These are phyloP conservation scores for Cataglyphis rosenhaueri DNA, from an alignment of 2,888 invertebrate species.

Conservation along the genomic window DNA sequence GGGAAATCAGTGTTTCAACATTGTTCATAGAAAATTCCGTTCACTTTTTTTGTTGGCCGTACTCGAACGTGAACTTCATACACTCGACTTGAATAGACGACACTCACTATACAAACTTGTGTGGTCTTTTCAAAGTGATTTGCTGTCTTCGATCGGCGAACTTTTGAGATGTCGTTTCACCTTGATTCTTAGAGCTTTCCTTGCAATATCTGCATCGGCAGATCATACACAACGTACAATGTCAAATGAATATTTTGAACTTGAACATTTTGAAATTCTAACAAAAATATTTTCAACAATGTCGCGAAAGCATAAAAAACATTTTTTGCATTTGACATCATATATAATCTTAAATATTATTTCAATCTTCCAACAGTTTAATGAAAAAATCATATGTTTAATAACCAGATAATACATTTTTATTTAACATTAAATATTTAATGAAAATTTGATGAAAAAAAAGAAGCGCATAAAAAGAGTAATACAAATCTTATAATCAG, in stretches of 20 bases:
- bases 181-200: not conserved
- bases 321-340: not conserved
- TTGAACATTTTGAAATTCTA: not conserved
- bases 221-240: not conserved
- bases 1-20: not conserved
- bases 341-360: not conserved
- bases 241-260: not conserved
- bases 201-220: not conserved
- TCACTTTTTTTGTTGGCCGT: not conserved
- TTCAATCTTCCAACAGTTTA: not conserved
- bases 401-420: not conserved
- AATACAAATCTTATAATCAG: not conserved
- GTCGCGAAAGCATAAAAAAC: not conserved
- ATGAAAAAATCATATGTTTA: not conserved
- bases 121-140: not conserved
- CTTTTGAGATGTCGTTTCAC: not conserved
- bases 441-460: not conserved
- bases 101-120: conserved; percentile 1
- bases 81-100: not conserved
- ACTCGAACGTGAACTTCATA: not conserved
- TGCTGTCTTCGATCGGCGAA: not conserved
- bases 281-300: not conserved
- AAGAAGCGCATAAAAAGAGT: not conserved
- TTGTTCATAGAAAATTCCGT: not conserved
- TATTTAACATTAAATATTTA: not conserved